Evolutionary conservation across 2,888 invertebrate genomes (phyloP).

Genomic region (Drosophila sordidula): DNA sequence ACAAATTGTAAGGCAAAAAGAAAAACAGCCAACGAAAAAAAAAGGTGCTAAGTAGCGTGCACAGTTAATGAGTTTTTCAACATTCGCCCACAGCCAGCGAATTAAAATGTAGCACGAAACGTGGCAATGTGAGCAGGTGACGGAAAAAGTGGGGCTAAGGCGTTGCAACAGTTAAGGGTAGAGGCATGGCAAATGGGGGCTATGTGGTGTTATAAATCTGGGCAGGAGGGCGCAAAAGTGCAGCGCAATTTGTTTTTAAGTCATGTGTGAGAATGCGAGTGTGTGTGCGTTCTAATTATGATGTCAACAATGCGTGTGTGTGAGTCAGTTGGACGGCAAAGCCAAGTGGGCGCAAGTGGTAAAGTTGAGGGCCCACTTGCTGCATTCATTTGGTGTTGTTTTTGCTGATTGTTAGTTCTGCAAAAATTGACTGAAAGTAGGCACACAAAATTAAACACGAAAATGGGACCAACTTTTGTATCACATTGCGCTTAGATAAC

Average conservation of each 20-base stretch:
- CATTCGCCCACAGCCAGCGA: constrained; percentile 40
- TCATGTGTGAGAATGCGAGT: constrained; percentile 45
- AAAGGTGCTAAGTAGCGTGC: constrained; percentile 80
- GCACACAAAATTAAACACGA: constrained; percentile 42
- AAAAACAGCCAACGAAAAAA: constrained; percentile 25
- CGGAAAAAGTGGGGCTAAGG: constrained; percentile 7
- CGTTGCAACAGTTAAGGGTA: constrained; percentile 23
- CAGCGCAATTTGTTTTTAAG: constrained; percentile 77
- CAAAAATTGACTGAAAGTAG: constrained; percentile 54
- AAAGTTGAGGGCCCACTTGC: constrained; percentile 59
- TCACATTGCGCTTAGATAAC: background rate
- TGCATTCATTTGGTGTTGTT: constrained; percentile 34
- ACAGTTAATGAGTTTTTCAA: constrained; percentile 80
- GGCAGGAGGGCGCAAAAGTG: constrained; percentile 57
- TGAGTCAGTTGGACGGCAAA: background rate
- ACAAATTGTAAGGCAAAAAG: constrained; percentile 55
- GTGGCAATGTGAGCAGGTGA: constrained; percentile 56
- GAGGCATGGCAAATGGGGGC: constrained; percentile 35
- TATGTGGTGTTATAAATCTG: constrained; percentile 70
- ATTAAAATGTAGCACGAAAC: constrained; percentile 78
- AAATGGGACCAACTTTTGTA: background rate
- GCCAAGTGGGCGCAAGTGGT: constrained; percentile 42
- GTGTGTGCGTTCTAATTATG: constrained; percentile 73
- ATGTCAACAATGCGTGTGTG: constrained; percentile 61
- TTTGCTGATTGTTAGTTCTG: constrained; percentile 40